Conservation (phyloP, 2,113 vertebrate genomes). For the Motacilla tschutschensis region DNA sequence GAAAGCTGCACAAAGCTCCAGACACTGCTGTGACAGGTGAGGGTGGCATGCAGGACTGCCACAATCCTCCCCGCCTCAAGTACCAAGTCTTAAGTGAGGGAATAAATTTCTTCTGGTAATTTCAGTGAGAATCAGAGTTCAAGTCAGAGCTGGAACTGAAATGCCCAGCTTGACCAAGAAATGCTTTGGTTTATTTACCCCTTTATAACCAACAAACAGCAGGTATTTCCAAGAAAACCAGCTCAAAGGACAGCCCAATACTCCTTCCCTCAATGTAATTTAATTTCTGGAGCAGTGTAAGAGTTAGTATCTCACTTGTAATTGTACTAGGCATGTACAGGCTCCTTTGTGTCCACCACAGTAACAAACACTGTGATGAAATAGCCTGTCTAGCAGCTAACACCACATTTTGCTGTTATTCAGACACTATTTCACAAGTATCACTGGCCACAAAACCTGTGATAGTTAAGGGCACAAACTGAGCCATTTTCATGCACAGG, state of each 20-base stretch:
- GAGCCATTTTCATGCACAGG: background rate
- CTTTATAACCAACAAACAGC: background rate
- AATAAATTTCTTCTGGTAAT: background rate
- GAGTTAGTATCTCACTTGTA: background rate
- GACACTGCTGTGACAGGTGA: background rate
- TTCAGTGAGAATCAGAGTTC: background rate
- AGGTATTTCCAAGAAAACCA: background rate
- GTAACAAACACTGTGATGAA: background rate
- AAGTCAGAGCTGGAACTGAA: background rate
- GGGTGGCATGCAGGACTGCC: background rate
- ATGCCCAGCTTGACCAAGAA: background rate
- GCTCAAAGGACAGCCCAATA: background rate
- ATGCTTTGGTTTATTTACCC: rapidly evolving
- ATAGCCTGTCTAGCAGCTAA: background rate
- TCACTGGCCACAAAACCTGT: background rate
- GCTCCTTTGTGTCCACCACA: background rate
- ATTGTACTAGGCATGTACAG: background rate
- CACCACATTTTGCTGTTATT: background rate
- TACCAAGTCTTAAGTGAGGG: background rate
- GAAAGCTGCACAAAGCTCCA: background rate
- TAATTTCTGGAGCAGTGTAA: background rate
- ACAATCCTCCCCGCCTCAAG: background rate
- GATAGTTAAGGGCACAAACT: background rate
- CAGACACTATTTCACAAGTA: background rate
- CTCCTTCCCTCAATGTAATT: background rate